Evolutionary conservation across 2,113 vertebrate species (phyloP).

Genomic region (Neolamprologus caudopunctatus): DNA sequence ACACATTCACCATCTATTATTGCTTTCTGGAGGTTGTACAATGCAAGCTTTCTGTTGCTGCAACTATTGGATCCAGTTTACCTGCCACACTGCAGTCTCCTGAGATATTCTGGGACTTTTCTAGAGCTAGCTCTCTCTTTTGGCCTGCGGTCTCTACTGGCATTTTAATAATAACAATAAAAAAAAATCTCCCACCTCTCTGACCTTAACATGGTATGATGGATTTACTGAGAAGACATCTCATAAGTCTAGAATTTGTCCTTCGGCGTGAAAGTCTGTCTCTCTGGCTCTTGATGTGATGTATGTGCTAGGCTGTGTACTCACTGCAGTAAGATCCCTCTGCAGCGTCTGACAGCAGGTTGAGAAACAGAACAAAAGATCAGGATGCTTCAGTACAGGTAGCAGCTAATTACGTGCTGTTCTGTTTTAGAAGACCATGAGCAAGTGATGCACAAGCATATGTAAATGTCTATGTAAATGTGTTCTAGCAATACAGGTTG

Average conservation of each 20-base stretch:
- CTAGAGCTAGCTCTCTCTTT: not conserved
- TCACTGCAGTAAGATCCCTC: not conserved
- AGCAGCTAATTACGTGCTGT: conserved; percentile 1
- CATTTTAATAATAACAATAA: not conserved
- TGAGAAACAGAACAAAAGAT: not conserved
- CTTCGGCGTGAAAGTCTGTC: not conserved
- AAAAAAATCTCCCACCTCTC: not conserved
- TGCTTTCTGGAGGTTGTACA: not conserved
- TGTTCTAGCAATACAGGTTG: not conserved
- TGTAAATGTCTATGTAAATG: not conserved
- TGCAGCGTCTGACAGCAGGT: not conserved
- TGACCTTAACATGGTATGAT: not conserved
- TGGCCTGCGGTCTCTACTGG: not conserved
- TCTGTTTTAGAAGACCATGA: not conserved
- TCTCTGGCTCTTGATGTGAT: not conserved
- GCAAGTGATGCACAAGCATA: not conserved
- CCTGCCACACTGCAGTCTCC: not conserved
- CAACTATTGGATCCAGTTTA: not conserved
- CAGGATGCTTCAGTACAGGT: conserved; percentile 27
- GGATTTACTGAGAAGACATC: not conserved
- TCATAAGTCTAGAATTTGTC: not conserved
- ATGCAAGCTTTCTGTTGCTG: not conserved
- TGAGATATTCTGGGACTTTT: not conserved
- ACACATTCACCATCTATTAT: not conserved
- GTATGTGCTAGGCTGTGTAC: not conserved